A percentile compares a stretch with the other conserved stretches of the same genome.
Conservation (phyloP, 1,140 invertebrate species). For the Drosophila ercepeae region DNA sequence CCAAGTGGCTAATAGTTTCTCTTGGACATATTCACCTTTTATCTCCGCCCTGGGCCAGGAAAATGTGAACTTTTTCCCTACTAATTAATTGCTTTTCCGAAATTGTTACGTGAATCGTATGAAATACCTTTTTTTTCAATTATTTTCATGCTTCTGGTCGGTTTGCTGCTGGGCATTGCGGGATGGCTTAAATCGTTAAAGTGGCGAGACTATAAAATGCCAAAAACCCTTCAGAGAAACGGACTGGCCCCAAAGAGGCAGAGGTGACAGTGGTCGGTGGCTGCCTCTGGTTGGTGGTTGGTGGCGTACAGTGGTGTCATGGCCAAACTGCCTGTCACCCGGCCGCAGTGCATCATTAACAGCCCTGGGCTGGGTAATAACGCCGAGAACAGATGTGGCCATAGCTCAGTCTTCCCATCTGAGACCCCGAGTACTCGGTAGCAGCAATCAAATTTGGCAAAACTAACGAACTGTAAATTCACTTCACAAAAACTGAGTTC, state of each 20-base stretch:
- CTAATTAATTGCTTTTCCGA: constrained; percentile 32
- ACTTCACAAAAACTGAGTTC: constrained; percentile 16
- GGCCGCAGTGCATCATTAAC: constrained; percentile 56
- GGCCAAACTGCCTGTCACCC: constrained; percentile 32
- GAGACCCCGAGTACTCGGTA: constrained; percentile 1
- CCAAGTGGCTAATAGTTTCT: not conserved
- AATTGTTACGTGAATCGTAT: not conserved
- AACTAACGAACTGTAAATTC: constrained; percentile 48
- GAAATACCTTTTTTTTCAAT: constrained; percentile 30
- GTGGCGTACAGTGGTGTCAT: constrained; percentile 30
- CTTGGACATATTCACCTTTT: not conserved
- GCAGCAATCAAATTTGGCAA: constrained; percentile 31
- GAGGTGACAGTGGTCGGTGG: constrained; percentile 19
- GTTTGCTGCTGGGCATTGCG: constrained; percentile 4
- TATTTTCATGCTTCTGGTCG: constrained; percentile 15
- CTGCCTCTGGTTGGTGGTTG: too few species aligned
- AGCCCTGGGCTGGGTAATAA: constrained; percentile 53
- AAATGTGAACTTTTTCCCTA: constrained; percentile 2
- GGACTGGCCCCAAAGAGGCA: not conserved
- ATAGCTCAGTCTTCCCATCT: constrained; percentile 33
- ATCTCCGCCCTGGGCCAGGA: not conserved
- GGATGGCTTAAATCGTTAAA: constrained; percentile 23
- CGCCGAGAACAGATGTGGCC: constrained; percentile 48
- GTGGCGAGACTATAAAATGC: constrained; percentile 30
- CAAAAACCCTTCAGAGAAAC: not conserved